A percentile compares a stretch with the other conserved stretches of the same genome.
phyloP scores from a whole-genome alignment of 2,888 invertebrate species.

The Mimachlamys varia region DNA sequence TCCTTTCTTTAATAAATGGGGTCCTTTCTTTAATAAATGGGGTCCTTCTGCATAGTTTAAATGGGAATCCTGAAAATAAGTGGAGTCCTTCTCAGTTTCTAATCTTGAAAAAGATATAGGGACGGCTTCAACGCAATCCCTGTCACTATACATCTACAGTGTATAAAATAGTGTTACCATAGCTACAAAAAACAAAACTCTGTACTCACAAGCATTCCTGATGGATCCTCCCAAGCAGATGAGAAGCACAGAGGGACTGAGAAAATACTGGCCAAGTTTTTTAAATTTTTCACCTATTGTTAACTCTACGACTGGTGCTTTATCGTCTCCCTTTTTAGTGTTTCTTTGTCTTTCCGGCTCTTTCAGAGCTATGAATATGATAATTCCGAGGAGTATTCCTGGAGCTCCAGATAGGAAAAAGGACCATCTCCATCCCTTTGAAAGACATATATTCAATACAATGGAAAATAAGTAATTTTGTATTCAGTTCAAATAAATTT shows the following conservation, averaged over 20 bases:
- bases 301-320: conserved; percentile 4
- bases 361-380: conserved; percentile 78
- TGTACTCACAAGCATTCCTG: conserved; percentile 78
- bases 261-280: conserved; percentile 67
- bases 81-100: no score
- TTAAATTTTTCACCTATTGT: conserved; percentile 28
- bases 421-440: conserved; percentile 81
- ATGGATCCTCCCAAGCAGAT: conserved; percentile 80
- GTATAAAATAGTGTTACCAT: no score
- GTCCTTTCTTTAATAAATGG: no score
- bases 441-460: neutral
- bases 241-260: conserved; percentile 77
- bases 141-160: no score
- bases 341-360: conserved; percentile 75
- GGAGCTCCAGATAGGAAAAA: conserved; percentile 80
- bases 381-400: conserved; percentile 77
- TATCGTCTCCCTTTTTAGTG: conserved; percentile 28
- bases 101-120: no score
- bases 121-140: no score
- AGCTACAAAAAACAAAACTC: neutral
- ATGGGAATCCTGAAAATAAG: no score
- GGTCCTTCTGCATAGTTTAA: no score
- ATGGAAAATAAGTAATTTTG: no score
- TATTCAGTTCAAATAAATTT: no score
- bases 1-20: no score